Conservation (phyloP, 2,113 vertebrate species). For the Motacilla alba region DNA sequence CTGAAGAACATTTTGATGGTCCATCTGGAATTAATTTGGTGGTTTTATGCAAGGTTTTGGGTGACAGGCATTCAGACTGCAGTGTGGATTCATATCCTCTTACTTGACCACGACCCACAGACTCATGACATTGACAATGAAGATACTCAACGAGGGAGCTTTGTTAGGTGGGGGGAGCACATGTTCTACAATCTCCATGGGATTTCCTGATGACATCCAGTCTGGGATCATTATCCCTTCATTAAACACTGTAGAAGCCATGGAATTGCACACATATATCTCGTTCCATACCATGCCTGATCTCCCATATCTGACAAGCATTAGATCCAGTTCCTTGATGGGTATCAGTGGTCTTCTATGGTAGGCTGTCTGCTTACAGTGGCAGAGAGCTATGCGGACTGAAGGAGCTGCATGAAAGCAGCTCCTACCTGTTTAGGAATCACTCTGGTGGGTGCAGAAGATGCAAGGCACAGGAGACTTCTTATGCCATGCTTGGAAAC, state of each 20-base stretch:
- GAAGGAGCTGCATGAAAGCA: background rate
- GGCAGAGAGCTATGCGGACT: background rate
- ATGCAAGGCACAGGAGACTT: background rate
- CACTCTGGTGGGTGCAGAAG: background rate
- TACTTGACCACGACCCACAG: background rate
- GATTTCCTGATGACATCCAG: background rate
- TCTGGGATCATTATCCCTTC: background rate
- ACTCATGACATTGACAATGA: background rate
- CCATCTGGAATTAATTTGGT: background rate
- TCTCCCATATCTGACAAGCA: background rate
- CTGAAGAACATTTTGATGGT: background rate
- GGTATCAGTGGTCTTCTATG: background rate
- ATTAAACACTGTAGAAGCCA: background rate
- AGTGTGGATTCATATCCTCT: background rate
- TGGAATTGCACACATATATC: background rate
- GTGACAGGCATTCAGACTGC: background rate
- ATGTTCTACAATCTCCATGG: background rate
- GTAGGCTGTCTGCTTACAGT: background rate
- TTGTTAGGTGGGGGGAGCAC: rapidly evolving
- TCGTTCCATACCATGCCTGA: background rate
- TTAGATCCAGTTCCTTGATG: background rate
- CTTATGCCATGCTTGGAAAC: background rate
- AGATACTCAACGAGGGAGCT: rapidly evolving
- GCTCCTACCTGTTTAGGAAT: background rate
- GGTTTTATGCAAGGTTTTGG: background rate